Conservation (phyloP, 2,888 invertebrate species). For the Onthophagus sagittarius region DNA sequence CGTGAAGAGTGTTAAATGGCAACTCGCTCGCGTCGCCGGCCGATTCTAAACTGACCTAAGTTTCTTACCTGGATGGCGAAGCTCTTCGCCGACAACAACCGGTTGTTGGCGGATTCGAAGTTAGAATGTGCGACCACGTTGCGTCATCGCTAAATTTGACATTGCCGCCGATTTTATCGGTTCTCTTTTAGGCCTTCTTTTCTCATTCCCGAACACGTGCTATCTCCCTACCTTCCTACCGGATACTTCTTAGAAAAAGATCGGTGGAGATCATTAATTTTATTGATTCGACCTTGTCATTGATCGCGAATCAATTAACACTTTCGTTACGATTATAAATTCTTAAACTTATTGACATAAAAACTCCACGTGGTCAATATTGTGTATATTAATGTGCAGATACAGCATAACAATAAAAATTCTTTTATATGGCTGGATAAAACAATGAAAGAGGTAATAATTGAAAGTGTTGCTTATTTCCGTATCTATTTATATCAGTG, state of each 20-base stretch:
- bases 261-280: neutral
- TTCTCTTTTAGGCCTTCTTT: neutral
- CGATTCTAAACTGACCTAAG: constrained; percentile 26
- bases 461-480: too few species aligned
- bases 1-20: constrained; percentile 8
- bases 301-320: neutral
- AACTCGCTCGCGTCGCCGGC: neutral
- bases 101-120: constrained; percentile 10
- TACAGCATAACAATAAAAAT: too few species aligned
- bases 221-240: neutral
- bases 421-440: too few species aligned
- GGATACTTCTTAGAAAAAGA: neutral
- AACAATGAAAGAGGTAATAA: too few species aligned
- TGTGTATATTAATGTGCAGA: neutral
- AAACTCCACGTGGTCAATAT: neutral
- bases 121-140: constrained; percentile 19
- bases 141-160: constrained; percentile 31
- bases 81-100: neutral
- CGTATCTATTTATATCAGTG: too few species aligned
- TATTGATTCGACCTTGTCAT: neutral
- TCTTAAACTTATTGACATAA: neutral
- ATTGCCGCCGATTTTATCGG: constrained; percentile 13
- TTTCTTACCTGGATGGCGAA: constrained; percentile 20
- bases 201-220: neutral
- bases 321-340: neutral